phyloP scores from a whole-genome alignment of 2,888 invertebrate species.

The Emmelina monodactyla region DNA sequence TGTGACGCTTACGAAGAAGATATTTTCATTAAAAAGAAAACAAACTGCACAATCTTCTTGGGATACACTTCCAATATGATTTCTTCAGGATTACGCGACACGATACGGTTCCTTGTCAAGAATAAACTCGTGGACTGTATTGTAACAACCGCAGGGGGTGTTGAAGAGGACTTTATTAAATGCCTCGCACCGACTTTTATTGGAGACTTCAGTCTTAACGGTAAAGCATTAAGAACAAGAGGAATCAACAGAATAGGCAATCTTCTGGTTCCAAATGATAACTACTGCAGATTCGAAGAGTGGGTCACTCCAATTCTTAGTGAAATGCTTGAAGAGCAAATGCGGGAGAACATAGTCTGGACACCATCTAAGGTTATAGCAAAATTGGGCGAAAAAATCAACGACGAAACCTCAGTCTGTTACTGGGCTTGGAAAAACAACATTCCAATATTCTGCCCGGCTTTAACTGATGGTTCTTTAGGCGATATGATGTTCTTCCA shows the following conservation, averaged over 20 bases:
- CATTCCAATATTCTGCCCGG: constrained; percentile 98
- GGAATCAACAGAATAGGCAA: constrained; percentile 91
- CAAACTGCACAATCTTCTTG: constrained; percentile 93
- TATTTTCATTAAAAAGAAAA: constrained; percentile 77
- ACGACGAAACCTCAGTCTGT: constrained; percentile 90
- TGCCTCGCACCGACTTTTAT: constrained; percentile 94
- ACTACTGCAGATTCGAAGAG: constrained; percentile 97
- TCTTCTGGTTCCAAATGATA: constrained; percentile 95
- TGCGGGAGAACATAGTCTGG: constrained; percentile 78
- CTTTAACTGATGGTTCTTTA: constrained; percentile 95
- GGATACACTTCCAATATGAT: constrained; percentile 98
- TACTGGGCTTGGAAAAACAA: constrained; percentile 97
- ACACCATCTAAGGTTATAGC: constrained; percentile 74
- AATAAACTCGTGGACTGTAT: constrained; percentile 88
- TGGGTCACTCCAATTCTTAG: constrained; percentile 96
- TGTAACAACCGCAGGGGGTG: constrained; percentile 96
- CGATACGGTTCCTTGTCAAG: constrained; percentile 75
- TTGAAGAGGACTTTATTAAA: constrained; percentile 99
- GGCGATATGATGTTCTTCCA: constrained; percentile 99
- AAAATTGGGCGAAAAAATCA: constrained; percentile 88
- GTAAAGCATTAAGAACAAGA: constrained; percentile 78
- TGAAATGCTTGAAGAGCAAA: constrained; percentile 89
- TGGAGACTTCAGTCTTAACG: constrained; percentile 88
- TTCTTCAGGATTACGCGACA: constrained; percentile 93
- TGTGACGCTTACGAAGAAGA: constrained; percentile 77